Base-by-base conservation (phyloP, 30 jellyfish, hydroid and myxozoan genomes). In the Turritopsis dohrnii region DNA sequence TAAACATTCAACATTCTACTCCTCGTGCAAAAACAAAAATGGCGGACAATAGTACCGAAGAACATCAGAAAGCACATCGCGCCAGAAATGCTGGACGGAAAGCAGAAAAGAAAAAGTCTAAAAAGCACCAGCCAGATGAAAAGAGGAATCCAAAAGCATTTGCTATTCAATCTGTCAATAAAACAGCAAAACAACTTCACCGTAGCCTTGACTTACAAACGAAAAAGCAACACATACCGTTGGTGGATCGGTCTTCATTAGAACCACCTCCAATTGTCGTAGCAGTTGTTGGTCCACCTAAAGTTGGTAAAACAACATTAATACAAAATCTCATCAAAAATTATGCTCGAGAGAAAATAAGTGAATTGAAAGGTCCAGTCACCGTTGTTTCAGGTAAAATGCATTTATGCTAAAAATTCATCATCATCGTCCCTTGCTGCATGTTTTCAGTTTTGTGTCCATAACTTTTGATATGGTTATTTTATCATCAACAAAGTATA, bases 201-300 rank as follows among this genome's bases (percentile, higher is more conserved):
- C 79, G 99, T 30, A 89, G 53, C 29, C 95, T 85, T 79, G 99
- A 94, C 77, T 83, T 89, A 52, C 96, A 85, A 72, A 89, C 99
- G 0, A 94, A 89, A 69, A 88, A 81, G 71, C 97, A 72, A 52
- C 99, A 94, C 65, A 84, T 89, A 19, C 99, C 99, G 17, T 53
- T 86, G 7, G 96, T 88, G 54, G 96, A 94, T 41, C 77, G 96
- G 75, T 79, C 96, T 13, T 88, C 96, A 9, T 69, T 86, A 21
- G 96, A 94, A 79, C 96, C 99, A 21, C 97, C 99, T 3, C 99
- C 99, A 54, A 81, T 94, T 26, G 82, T 94, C 19, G 97, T 94
- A 0, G 97, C 95, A 8, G 74, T 89, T 66, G 97, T 94, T 23
- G 99, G 99, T 8, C 97, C 99, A 0, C 99, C 97, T 8, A 89